phyloP scores from a whole-genome alignment of 2,888 invertebrate genomes.

The Drosophila meridionalis region DNA sequence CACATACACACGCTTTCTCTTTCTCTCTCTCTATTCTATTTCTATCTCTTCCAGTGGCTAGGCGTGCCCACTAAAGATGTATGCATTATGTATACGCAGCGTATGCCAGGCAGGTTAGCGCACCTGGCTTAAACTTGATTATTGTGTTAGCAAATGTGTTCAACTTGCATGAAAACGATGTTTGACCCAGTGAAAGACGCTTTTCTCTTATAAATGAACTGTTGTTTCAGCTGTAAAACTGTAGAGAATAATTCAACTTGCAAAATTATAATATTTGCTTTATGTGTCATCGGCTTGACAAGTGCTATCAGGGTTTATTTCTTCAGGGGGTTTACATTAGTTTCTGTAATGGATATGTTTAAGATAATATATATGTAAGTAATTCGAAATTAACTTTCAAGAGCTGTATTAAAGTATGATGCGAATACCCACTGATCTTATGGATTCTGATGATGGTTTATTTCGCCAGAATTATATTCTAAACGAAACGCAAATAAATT shows the following conservation, averaged over 20 bases:
- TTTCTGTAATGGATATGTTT: too few relatives aligned
- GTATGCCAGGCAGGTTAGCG: constrained; percentile 14
- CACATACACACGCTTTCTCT: background rate
- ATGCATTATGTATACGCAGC: constrained; percentile 54
- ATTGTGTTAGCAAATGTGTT: constrained; percentile 44
- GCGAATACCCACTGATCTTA: too few relatives aligned
- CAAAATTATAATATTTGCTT: background rate
- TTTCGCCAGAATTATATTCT: too few relatives aligned
- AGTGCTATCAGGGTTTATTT: background rate
- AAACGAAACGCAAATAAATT: too few relatives aligned
- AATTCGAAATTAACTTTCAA: too few relatives aligned
- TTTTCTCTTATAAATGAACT: constrained; percentile 18
- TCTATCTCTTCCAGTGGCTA: background rate
- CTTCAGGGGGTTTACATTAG: too few relatives aligned
- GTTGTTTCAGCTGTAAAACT: background rate
- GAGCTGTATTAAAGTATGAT: too few relatives aligned
- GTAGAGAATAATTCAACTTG: background rate
- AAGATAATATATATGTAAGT: too few relatives aligned
- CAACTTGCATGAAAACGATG: constrained; percentile 39
- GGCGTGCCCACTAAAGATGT: constrained; percentile 9
- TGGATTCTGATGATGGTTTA: too few relatives aligned
- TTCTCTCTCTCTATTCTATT: background rate
- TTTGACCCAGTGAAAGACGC: background rate
- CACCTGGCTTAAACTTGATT: constrained; percentile 38
- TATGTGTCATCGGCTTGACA: background rate